A percentile compares a stretch with the other conserved stretches of the same genome.
These are phyloP conservation scores for Proterorhinus semilunaris DNA, from an alignment of 2,113 vertebrate species.

Conservation along the genomic window DNA sequence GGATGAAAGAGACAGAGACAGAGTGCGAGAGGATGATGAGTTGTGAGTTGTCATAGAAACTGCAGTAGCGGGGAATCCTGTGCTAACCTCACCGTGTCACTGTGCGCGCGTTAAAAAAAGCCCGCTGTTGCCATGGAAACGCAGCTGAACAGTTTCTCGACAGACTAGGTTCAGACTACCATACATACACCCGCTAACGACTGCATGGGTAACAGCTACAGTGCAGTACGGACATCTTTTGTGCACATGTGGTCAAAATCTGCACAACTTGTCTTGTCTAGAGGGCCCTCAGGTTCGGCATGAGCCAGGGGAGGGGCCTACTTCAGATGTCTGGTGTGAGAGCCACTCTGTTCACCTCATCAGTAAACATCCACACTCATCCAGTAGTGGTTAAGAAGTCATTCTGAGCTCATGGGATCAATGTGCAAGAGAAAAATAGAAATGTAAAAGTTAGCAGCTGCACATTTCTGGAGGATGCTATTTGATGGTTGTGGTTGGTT, in stretches of 20 bases:
- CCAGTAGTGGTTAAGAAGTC: too few species aligned
- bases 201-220: background rate
- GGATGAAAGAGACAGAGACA: constrained; percentile 18
- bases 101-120: constrained; percentile 56
- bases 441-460: too few species aligned
- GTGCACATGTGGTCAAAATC: background rate
- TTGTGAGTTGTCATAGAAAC: constrained; percentile 72
- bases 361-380: too few species aligned
- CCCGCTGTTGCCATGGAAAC: constrained; percentile 65
- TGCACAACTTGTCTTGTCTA: background rate
- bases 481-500: too few species aligned
- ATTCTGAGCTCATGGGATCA: too few species aligned
- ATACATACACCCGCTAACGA: constrained; percentile 35
- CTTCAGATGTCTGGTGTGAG: background rate
- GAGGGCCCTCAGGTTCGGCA: background rate
- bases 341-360: background rate
- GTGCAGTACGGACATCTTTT: too few species aligned
- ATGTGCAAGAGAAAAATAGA: too few species aligned
- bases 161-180: constrained; percentile 39
- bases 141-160: constrained; percentile 47
- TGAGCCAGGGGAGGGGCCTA: background rate
- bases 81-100: constrained; percentile 68
- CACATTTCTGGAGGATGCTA: too few species aligned
- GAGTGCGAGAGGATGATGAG: constrained; percentile 26
- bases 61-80: constrained; percentile 73